Percentiles rank a stretch among this genome's conserved stretches.
phyloP scores from a whole-genome alignment of 2,797 vertebrate genomes.

The Zalophus californianus region DNA sequence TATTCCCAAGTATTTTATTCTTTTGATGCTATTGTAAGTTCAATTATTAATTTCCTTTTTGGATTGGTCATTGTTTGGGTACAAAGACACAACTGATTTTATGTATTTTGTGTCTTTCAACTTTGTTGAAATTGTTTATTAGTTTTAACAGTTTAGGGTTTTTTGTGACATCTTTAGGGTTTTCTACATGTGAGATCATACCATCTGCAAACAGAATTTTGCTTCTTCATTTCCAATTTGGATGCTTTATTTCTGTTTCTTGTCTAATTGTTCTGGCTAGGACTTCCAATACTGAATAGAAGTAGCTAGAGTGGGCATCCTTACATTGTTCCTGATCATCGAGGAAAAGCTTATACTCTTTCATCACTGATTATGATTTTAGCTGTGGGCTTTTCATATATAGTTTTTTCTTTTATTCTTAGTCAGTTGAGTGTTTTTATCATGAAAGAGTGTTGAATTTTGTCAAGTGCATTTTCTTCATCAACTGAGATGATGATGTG shows the following conservation, averaged over 20 bases:
- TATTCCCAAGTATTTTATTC: neutral
- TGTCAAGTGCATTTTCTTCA: neutral
- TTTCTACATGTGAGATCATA: neutral
- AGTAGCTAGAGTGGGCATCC: neutral
- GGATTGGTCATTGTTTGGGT: neutral
- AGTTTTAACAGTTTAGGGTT: neutral
- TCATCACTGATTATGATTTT: neutral
- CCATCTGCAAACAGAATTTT: neutral
- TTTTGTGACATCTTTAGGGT: neutral
- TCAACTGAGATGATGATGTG: neutral
- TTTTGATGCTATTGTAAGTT: neutral
- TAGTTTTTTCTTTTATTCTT: neutral
- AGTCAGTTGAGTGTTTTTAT: neutral
- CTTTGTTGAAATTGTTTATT: neutral
- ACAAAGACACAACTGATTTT: neutral
- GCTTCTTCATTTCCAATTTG: neutral
- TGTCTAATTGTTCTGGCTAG: neutral
- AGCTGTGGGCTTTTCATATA: neutral
- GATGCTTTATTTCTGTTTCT: neutral
- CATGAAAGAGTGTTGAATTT: neutral
- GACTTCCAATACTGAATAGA: neutral
- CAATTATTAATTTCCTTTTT: constrained; percentile 2
- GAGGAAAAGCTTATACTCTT: neutral
- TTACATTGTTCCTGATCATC: neutral
- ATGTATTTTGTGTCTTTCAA: neutral